Base-by-base conservation (phyloP, 2,797 vertebrate species). In the Anisognathus igniventris region DNA sequence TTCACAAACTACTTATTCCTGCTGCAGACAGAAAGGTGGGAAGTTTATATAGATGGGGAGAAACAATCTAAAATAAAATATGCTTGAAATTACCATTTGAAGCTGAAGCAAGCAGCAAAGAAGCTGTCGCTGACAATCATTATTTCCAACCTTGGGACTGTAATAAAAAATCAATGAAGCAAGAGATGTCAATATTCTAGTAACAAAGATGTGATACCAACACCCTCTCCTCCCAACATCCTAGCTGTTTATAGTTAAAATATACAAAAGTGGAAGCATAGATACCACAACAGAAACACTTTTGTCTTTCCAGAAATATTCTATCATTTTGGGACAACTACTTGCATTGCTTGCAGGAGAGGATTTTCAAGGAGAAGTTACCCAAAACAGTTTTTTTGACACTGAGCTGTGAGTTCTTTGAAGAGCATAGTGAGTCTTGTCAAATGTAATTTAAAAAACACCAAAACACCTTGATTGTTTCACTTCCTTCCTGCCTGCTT, bases 81-180 rank as follows among this genome's bases (percentile, higher is more conserved):
- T 85, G 96, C 97, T 97, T 98, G 92, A 82, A 97, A 98, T 98
- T 85, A 88, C 98, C 95, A 95, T 97, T 97, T 97, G 96, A 98
- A 98, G 94, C 97, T 73, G 95, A 96, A 98, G 97, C 96, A 97
- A 98, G 98, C 96, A 97, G 96, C 97, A 97, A 97, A 98, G 98
- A 98, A 98, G 96, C 95, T 98, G 96, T 97, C 91, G 89, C 78
- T 98, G 98, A 97, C 96, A 97, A 97, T 98, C 97, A 95, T 98
- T 98, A 98, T 97, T 98, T 98, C 89, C 92, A 95, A 98, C 98
- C 98, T 98, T 97, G 17, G 92, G 95, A 97, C 97, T 98, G 98
- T 99, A 99, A 99, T 98, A 98, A 98, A 99, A 98, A 99, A 98
- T 98, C 98, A 99, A 98, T 96, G 98, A 98, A 98, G 98, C 98